These are phyloP conservation scores for Gorsachius magnificus DNA, from an alignment of 2,797 vertebrate genomes.

Conservation along the genomic window DNA sequence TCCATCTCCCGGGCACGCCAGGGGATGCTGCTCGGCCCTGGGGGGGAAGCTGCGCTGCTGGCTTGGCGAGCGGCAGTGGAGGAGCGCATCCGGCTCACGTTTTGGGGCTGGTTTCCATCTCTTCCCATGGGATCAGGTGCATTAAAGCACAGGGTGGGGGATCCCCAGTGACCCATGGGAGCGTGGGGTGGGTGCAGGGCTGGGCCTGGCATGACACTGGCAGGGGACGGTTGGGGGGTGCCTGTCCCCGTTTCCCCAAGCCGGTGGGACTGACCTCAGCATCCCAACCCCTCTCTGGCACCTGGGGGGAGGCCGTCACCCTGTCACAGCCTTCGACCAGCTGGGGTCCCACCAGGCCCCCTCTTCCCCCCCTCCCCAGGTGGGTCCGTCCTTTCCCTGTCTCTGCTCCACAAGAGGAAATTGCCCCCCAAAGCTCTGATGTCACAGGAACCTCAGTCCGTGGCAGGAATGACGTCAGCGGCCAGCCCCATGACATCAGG, in stretches of 20 bases:
- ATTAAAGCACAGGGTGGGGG: neutral
- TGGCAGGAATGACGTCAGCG: rapidly evolving
- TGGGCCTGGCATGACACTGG: neutral
- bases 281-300: neutral
- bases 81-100: rapidly evolving
- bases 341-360: rapidly evolving
- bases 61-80: neutral
- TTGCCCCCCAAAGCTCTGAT: neutral
- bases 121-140: rapidly evolving
- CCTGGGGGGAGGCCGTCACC: rapidly evolving
- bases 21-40: neutral
- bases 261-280: neutral
- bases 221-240: neutral
- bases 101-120: neutral
- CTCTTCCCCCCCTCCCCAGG: neutral
- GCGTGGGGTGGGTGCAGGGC: neutral
- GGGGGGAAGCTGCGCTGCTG: neutral
- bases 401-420: neutral
- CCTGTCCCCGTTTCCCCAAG: neutral
- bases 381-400: neutral
- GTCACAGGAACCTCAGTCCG: neutral
- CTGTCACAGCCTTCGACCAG: rapidly evolving
- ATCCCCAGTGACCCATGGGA: rapidly evolving
- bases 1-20: neutral
- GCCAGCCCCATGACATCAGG: neutral